Percentiles rank a stretch among this genome's conserved stretches.
These are phyloP conservation scores for Ophiothrix spiculata DNA, from an alignment of 35 echinoderm and acorn worm species.

Conservation along the genomic window DNA sequence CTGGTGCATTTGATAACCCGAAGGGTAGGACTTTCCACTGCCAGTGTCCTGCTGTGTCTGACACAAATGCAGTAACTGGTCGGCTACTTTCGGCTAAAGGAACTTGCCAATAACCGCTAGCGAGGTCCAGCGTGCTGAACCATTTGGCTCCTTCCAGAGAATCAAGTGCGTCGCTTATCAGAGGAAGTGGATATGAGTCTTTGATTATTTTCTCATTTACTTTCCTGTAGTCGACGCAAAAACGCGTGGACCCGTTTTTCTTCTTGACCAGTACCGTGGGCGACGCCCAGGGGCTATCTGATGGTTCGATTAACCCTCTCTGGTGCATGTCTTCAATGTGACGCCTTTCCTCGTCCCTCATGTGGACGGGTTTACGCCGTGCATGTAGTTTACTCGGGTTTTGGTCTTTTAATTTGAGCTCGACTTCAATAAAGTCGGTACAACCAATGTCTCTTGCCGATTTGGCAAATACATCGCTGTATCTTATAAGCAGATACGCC, in stretches of 20 bases:
- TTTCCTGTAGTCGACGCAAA: not conserved
- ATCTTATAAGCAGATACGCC: not conserved
- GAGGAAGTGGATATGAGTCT: not conserved
- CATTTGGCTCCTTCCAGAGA: not conserved
- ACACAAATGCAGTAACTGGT: not conserved
- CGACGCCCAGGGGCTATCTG: constrained; percentile 56
- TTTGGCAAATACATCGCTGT: constrained; percentile 45
- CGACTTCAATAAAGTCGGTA: constrained; percentile 47
- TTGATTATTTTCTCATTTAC: constrained; percentile 11
- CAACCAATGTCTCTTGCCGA: constrained; percentile 43
- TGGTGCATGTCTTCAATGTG: constrained; percentile 45
- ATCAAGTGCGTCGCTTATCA: not conserved
- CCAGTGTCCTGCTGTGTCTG: not conserved
- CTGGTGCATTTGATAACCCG: not conserved
- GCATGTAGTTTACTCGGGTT: constrained; percentile 46
- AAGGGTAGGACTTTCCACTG: not conserved
- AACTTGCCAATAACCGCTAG: constrained; percentile 4
- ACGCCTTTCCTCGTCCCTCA: constrained; percentile 31
- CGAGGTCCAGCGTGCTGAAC: not conserved
- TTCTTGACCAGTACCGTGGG: constrained; percentile 49
- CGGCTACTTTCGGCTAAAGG: not conserved
- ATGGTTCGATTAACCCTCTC: constrained; percentile 47
- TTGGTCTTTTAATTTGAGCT: constrained; percentile 27
- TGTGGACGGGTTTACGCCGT: constrained; percentile 46
- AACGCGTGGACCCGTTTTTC: constrained; percentile 1